Conservation (phyloP, 2,113 vertebrate genomes). For the Turnix velox region DNA sequence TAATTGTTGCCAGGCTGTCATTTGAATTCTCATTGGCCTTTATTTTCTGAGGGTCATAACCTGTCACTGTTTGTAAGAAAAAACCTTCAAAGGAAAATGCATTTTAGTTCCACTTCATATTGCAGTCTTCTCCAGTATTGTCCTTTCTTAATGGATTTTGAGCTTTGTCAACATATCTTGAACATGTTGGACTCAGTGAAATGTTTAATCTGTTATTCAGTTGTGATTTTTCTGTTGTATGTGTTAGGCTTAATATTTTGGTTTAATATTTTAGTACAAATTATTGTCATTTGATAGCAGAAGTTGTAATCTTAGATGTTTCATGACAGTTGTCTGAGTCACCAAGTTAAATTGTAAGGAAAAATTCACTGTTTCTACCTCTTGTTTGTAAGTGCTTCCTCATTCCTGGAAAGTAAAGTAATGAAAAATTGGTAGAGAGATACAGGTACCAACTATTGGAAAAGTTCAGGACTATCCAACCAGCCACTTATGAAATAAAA, state of each 20-base stretch:
- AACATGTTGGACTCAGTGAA: background rate
- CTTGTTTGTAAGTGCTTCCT: background rate
- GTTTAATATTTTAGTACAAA: background rate
- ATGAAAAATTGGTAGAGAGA: background rate
- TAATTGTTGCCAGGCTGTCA: background rate
- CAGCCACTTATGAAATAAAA: background rate
- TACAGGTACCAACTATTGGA: background rate
- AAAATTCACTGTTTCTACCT: background rate
- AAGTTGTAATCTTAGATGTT: background rate
- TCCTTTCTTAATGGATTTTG: background rate
- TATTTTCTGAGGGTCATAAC: background rate
- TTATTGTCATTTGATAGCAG: background rate
- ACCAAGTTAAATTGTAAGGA: background rate
- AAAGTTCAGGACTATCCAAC: background rate
- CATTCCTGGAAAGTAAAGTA: background rate
- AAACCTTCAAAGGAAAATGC: background rate
- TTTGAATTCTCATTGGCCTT: background rate
- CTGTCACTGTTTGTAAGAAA: background rate
- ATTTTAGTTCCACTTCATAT: background rate
- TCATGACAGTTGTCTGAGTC: background rate
- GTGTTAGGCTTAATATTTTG: background rate
- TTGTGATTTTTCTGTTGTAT: background rate
- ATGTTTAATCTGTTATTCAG: background rate
- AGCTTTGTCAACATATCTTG: background rate
- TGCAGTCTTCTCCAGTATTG: background rate